Percentiles rank a stretch among this genome's conserved stretches.
Evolutionary conservation across 2,888 invertebrate genomes (phyloP).

Genomic region (Dexiosoma caninum): DNA sequence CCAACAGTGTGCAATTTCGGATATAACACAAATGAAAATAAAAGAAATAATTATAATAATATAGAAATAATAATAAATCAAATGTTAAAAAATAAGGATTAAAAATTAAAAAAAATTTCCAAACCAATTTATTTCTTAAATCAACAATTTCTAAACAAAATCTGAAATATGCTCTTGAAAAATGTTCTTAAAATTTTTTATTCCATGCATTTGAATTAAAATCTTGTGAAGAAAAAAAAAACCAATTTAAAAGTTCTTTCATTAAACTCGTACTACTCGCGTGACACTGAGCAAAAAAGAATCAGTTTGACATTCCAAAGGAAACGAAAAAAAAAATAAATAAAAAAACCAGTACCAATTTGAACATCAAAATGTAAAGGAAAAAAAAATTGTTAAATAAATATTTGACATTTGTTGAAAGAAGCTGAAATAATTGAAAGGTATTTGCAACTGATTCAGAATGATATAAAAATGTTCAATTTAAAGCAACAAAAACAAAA

Average conservation of each 20-base stretch:
- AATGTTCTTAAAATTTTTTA: too few species aligned
- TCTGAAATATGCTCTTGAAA: too few species aligned
- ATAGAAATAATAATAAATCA: too few species aligned
- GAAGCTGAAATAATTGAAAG: conserved; percentile 51
- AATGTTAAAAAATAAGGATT: too few species aligned
- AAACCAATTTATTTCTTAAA: too few species aligned
- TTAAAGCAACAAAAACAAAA: not conserved
- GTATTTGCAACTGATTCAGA: conserved; percentile 54
- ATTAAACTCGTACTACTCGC: not conserved
- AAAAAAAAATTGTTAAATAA: conserved; percentile 20
- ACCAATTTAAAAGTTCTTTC: conserved; percentile 6
- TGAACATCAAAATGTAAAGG: not conserved
- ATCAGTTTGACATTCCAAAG: conserved; percentile 44
- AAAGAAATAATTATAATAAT: too few species aligned
- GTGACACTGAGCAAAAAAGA: conserved; percentile 39
- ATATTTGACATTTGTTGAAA: conserved; percentile 56
- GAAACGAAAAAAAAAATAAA: not conserved
- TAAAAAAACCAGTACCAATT: conserved; percentile 13
- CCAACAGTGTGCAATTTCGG: too few species aligned
- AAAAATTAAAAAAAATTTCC: too few species aligned
- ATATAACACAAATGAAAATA: too few species aligned
- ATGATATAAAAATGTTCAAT: conserved; percentile 30
- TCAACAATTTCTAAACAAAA: too few species aligned
- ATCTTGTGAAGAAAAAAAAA: not conserved
- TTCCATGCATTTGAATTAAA: not conserved